These are phyloP conservation scores for Calameuta idolon DNA, from an alignment of 2,888 invertebrate species.

Conservation along the genomic window DNA sequence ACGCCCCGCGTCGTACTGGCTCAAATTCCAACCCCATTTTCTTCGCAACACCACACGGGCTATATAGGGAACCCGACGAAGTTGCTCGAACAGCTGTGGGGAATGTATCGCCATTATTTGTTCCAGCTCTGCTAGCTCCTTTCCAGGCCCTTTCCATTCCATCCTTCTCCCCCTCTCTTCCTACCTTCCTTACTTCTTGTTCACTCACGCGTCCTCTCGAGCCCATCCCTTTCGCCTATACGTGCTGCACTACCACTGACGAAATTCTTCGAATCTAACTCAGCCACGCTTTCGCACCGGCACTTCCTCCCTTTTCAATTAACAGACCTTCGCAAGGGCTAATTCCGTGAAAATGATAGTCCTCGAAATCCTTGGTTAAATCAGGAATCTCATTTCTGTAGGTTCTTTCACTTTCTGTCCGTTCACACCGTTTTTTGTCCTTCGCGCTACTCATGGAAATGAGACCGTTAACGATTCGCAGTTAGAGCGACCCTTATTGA, in stretches of 20 bases:
- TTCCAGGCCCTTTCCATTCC: conserved; percentile 18
- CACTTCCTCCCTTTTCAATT: not conserved
- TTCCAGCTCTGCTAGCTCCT: conserved; percentile 37
- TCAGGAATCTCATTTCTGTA: not conserved
- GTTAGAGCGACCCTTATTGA: not conserved
- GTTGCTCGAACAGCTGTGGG: conserved; percentile 54
- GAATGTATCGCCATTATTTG: conserved; percentile 59
- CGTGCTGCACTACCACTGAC: not conserved
- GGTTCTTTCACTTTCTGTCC: not conserved
- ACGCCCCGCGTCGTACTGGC: not conserved
- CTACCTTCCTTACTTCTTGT: not conserved
- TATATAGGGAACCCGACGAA: conserved; percentile 34
- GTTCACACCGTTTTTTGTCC: no score
- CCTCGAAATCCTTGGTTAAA: not conserved
- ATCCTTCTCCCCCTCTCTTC: conserved; percentile 5
- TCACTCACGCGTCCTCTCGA: not conserved
- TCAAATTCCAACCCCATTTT: conserved; percentile 31
- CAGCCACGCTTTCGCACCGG: no score
- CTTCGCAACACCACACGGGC: conserved; percentile 20
- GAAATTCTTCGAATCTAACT: no score
- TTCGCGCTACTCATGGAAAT: not conserved
- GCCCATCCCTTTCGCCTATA: not conserved
- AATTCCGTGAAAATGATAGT: not conserved
- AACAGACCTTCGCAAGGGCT: not conserved
- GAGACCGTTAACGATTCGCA: not conserved